phyloP scores from a whole-genome alignment of 92 coral and sea anemone genomes.

The Phenganax subtilis region DNA sequence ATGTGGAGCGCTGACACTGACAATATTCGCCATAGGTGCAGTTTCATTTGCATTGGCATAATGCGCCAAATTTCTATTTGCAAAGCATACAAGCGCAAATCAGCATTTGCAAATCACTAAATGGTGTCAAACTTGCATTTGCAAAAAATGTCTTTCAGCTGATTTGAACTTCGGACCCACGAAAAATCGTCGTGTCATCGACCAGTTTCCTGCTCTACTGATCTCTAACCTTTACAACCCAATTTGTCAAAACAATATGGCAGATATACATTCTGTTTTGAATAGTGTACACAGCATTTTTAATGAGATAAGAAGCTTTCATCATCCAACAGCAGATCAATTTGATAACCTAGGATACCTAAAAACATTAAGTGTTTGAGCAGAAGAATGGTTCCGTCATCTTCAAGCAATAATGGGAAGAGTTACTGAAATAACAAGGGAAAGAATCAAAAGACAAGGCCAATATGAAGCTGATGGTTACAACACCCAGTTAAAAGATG shows the following conservation, averaged over 20 bases:
- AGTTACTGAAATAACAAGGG: constrained; percentile 14
- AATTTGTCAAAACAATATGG: neutral
- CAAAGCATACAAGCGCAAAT: neutral
- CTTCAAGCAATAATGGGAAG: constrained; percentile 1
- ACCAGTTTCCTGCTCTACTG: neutral
- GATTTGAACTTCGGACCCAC: too few species aligned
- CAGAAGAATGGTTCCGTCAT: neutral
- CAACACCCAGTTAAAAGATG: neutral
- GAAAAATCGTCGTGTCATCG: neutral
- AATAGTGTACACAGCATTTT: neutral
- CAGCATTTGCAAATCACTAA: neutral
- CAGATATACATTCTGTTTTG: neutral
- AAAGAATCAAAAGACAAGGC: neutral
- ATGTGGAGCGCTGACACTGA: too few species aligned
- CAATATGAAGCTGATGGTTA: neutral
- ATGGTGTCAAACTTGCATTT: neutral
- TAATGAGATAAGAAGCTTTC: neutral
- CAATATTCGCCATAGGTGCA: too few species aligned
- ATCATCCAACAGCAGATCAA: neutral
- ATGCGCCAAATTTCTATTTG: neutral
- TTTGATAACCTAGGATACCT: neutral
- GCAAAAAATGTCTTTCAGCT: neutral
- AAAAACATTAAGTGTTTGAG: neutral
- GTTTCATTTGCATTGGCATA: neutral
- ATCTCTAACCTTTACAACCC: neutral